Conservation (phyloP, 2,888 invertebrate species). For the Embidobia sp. region DNA sequence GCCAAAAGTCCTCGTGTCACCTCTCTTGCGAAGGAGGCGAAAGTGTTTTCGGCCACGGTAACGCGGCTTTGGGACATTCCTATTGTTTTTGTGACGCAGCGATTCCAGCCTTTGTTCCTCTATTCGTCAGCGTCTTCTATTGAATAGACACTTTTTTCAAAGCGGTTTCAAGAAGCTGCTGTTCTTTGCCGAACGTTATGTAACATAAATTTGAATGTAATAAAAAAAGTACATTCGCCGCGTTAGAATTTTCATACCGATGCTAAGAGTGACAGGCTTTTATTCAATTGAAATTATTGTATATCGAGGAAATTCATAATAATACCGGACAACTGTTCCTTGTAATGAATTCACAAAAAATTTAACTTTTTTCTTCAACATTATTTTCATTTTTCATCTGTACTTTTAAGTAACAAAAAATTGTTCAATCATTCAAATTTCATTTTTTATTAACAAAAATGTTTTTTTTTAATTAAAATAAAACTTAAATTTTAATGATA, state of each 20-base stretch:
- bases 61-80: conserved; percentile 9
- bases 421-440: too few relatives aligned
- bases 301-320: too few relatives aligned
- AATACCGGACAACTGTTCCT: too few relatives aligned
- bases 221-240: neutral
- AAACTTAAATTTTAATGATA: too few relatives aligned
- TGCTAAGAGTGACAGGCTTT: too few relatives aligned
- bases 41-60: conserved; percentile 34
- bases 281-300: too few relatives aligned
- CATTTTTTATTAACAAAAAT: too few relatives aligned
- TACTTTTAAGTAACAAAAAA: too few relatives aligned
- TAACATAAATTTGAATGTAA: neutral
- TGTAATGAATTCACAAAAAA: too few relatives aligned
- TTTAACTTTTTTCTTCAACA: too few relatives aligned
- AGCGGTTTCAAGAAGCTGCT: neutral
- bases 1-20: conserved; percentile 32
- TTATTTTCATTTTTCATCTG: too few relatives aligned
- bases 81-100: conserved; percentile 24
- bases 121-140: neutral
- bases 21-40: conserved; percentile 25
- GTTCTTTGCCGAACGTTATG: neutral
- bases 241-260: neutral
- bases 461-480: too few relatives aligned
- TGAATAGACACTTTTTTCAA: conserved; percentile 12
- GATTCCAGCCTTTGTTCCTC: conserved; percentile 11